Evolutionary conservation across 2,113 vertebrate species (phyloP), one percentile per base, ranked within the genome.

Genomic region (Protobothrops flavoviridis): DNA sequence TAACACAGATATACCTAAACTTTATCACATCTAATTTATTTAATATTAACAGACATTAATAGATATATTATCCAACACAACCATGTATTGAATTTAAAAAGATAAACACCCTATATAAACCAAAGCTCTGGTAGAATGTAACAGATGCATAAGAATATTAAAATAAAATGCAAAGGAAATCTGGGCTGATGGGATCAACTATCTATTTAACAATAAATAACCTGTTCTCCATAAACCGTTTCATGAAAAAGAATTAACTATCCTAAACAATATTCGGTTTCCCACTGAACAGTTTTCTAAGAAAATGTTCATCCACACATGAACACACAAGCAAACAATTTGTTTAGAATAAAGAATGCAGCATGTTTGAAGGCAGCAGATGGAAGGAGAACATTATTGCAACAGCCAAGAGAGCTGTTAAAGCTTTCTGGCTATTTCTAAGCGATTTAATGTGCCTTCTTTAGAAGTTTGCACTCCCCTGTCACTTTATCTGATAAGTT

Each of bases 401-500:
- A 97, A 94, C 95, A 95, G 95, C 96, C 97, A 97, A 95, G 88
- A 95, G 95, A 95, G 96, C 90, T 92, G 92, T 96, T 97, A 97
- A 96, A 96, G 12, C 94, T 96, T 96, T 92, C 94, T 96, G 94
- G 94, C 95, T 95, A 96, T 97, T 97, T 96, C 94, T 95, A 64
- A 96, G 97, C 50, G 90, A 95, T 96, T 96, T 94, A 29, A 94
- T 93, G 90, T 93, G 89, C 91, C 95, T 96, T 91, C 93, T 86
- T 96, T 92, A 96, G 92, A 96, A 96, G 95, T 94, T 95, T 96
- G 91, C 55, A 92, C 92, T 97, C 94, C 93, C 90, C 90, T 92
- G 91, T 95, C 97, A 95, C 92, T 90, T 94, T 93, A 91, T 90
- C 92, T 96, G 94, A 90, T 94, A 95, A 69, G 94, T 96, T 95